phyloP scores from a whole-genome alignment of 2,797 vertebrate species.

The Artibeus lituratus region DNA sequence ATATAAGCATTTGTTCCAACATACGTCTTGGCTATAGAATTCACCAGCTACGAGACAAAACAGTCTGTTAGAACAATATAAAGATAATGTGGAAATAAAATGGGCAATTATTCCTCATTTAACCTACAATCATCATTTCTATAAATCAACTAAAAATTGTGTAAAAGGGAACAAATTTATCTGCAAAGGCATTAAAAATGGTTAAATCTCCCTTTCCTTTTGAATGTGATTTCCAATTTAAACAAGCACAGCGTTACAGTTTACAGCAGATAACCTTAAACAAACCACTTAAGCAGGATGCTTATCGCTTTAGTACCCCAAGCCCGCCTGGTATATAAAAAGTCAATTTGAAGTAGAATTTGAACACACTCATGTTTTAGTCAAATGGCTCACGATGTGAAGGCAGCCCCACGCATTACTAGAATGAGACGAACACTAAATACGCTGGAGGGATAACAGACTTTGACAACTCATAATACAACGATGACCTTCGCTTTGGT shows the following conservation, averaged over 20 bases:
- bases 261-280: slow-evolving; percentile 85
- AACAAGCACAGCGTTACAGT: slow-evolving; percentile 76
- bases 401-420: slow-evolving; percentile 75
- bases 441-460: slow-evolving; percentile 82
- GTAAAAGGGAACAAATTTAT: slow-evolving; percentile 83
- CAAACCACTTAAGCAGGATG: slow-evolving; percentile 79
- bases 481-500: slow-evolving; percentile 83
- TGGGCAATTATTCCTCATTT: slow-evolving; percentile 90
- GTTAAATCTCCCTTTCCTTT: slow-evolving; percentile 80
- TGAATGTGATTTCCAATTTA: slow-evolving; percentile 81
- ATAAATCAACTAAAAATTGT: slow-evolving; percentile 87
- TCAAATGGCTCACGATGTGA: slow-evolving; percentile 81
- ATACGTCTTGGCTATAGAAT: slow-evolving; percentile 99
- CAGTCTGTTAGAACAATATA: slow-evolving; percentile 86
- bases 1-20: slow-evolving; percentile 99
- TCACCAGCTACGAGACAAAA: slow-evolving; percentile 94
- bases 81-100: slow-evolving; percentile 88
- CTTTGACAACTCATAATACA: slow-evolving; percentile 83
- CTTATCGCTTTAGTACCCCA: slow-evolving; percentile 79
- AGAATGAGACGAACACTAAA: slow-evolving; percentile 77
- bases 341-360: slow-evolving; percentile 79
- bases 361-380: slow-evolving; percentile 72
- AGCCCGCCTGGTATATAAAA: slow-evolving; percentile 81
- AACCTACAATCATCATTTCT: slow-evolving; percentile 85
- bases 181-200: slow-evolving; percentile 84